Evolutionary conservation across 2,113 vertebrate genomes (phyloP).

Genomic region (Vireo altiloquus): DNA sequence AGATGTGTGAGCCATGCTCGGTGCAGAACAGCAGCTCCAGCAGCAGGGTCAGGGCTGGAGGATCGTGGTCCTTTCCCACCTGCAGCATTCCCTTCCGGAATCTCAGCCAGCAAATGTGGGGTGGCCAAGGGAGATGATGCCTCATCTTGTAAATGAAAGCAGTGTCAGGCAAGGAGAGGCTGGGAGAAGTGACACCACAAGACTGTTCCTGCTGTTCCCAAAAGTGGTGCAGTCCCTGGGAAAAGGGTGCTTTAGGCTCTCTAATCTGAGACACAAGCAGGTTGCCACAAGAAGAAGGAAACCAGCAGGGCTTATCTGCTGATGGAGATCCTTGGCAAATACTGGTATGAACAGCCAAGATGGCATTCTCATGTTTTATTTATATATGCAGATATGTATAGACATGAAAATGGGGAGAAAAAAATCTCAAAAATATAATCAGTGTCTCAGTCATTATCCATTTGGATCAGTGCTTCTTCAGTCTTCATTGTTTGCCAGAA

Average conservation of each 20-base stretch:
- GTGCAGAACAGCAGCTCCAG: accelerated
- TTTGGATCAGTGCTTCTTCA: neutral
- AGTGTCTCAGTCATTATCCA: neutral
- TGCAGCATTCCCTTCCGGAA: accelerated
- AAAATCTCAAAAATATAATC: neutral
- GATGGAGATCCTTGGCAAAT: neutral
- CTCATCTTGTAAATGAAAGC: neutral
- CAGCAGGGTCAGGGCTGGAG: accelerated
- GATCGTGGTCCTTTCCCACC: neutral
- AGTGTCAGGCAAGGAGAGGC: neutral
- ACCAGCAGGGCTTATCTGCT: neutral
- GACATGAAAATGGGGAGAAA: neutral
- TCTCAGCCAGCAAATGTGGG: neutral
- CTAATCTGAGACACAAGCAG: neutral
- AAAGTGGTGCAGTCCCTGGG: neutral
- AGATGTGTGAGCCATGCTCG: accelerated
- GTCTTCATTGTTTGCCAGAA: neutral
- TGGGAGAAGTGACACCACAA: neutral
- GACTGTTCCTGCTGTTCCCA: neutral
- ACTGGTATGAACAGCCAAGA: neutral
- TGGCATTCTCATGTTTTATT: neutral
- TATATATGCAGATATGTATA: neutral
- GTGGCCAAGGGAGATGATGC: neutral
- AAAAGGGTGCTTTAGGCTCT: neutral
- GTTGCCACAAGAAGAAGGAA: neutral